Evolutionary conservation across 2,888 invertebrate genomes (phyloP), one percentile per base, ranked within the genome.

Genomic region (Tenthredo distinguenda): DNA sequence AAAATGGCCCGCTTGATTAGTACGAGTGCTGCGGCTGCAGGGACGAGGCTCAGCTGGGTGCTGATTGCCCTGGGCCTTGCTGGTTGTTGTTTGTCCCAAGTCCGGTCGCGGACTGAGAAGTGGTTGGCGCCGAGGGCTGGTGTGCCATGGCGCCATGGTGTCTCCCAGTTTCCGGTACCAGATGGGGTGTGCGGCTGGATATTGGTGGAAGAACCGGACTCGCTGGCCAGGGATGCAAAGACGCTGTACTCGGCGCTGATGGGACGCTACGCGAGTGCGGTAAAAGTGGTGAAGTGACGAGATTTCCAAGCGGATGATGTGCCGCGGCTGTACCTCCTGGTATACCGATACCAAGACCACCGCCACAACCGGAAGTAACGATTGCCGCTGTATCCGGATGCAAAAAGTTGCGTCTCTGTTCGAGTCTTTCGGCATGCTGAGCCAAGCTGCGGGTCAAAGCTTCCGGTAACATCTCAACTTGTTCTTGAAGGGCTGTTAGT

Each of bases 321-420:
- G 89, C 89, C 84, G 90, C 84, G 85, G 90, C 90, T 88, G 89
- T 90, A 87, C 91, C 88, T 87, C 87, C 88, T 86, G 90, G 87
- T 86, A 91, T 88, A 87, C 91, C 89, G 84, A 90, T 88, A 87
- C 88, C 90, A 94, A 95, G 88, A 91, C 91, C 88, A 90, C 92
- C 87, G 94, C 92, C 87, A 94, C 95, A 90, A 94, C 96, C 88
- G 84, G 91, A 86, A 84, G 91, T 90, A 85, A 91, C 88, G 34
- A 91, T 94, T 77, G 97, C 97, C 87, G 98, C 98, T 86, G 97
- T 96, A 92, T 98, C 98, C 76, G 98, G 98, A 94, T 98, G 98
- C 87, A 98, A 95, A 94, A 97, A 98, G 94, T 98, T 97, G 87
- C 97, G 96, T 87, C 97, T 94, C 93, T 97, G 97, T 91, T 98